Percentiles rank a stretch among this genome's conserved stretches.
These are phyloP conservation scores for Apteryx mantelli DNA, from an alignment of 2,113 vertebrate genomes.

Conservation along the genomic window DNA sequence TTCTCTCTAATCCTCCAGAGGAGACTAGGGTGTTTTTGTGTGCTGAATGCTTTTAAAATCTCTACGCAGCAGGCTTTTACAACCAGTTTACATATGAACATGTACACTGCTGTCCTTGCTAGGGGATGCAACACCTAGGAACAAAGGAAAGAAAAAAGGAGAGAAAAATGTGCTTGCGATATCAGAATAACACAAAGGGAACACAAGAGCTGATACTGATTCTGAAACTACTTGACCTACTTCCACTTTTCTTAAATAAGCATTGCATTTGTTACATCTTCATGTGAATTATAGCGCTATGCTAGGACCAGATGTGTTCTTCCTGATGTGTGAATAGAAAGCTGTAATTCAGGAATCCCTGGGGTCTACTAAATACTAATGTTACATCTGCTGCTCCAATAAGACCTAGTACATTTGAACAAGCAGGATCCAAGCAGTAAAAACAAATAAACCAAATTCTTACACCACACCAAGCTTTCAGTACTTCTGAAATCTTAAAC, in stretches of 20 bases:
- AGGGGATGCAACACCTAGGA: not conserved
- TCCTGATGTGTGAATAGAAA: not conserved
- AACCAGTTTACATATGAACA: not conserved
- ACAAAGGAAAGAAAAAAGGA: not conserved
- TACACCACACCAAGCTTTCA: not conserved
- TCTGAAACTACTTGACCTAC: not conserved
- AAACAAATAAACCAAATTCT: not conserved
- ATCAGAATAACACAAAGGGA: not conserved
- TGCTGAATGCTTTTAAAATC: not conserved
- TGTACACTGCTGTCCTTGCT: not conserved
- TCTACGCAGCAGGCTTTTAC: not conserved
- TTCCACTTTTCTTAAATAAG: not conserved
- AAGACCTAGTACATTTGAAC: accelerated
- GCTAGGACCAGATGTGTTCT: not conserved
- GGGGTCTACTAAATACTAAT: accelerated
- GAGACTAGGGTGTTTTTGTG: not conserved
- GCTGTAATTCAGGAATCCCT: not conserved
- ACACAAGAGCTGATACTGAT: not conserved
- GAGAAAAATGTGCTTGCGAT: not conserved
- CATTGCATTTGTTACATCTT: not conserved
- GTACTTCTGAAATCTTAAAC: not conserved
- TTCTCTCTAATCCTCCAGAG: not conserved
- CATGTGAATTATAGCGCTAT: not conserved
- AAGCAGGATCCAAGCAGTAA: accelerated
- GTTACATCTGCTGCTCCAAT: not conserved